Base-by-base conservation (phyloP, 1,140 invertebrate genomes). In the Zaprionus kolodkinae region DNA sequence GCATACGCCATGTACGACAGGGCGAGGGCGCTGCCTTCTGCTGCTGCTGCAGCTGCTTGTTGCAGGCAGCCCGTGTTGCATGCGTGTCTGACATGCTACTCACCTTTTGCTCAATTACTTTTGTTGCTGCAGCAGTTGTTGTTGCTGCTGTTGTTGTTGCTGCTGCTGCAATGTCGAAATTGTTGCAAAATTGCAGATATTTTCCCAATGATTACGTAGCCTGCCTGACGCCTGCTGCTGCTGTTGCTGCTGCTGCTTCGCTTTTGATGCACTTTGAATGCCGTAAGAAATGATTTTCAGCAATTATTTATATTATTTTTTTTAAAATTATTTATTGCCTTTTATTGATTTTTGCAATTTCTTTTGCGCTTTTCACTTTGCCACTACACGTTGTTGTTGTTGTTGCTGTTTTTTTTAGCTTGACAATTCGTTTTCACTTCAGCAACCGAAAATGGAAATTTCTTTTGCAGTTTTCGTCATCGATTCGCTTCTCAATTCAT, bases 41-140 rank as follows among this genome's bases (percentile, higher is more conserved):
- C 27, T 38, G 67, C 36, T 61, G 54, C 21, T 21, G 21, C 62
- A 57, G 50, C 54, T 50, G 61, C 27, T 76, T 25, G 33, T 69
- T 74, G 74, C 73, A 72, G 66, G 72, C 66, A 52, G 61, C 35
- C 50, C 54, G 35, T 72, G 76, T 75, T 81, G 78, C 78, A 78
- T 86, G 78, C 82, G 74, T 86, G 67, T 86, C 78, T 81, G 68
- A 76, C 78, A 80, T 78, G 82, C 55, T 83, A 88, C 84, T 88
- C 84, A 88, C 84, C 84, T 88, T 87, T 82, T 88, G 84, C 81
- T 88, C 84, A 88, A 87, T 87, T 88, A 87, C 71, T 87, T 87
- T 75, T 81, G 81, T 71, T 74, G 68, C 45, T 76, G 68, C 27
- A 64, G 72, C 40, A 40, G 38, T 13, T 13, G 36, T 69, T 63